phyloP scores from a whole-genome alignment of 1,140 invertebrate genomes.

The Hycleus cichorii region DNA sequence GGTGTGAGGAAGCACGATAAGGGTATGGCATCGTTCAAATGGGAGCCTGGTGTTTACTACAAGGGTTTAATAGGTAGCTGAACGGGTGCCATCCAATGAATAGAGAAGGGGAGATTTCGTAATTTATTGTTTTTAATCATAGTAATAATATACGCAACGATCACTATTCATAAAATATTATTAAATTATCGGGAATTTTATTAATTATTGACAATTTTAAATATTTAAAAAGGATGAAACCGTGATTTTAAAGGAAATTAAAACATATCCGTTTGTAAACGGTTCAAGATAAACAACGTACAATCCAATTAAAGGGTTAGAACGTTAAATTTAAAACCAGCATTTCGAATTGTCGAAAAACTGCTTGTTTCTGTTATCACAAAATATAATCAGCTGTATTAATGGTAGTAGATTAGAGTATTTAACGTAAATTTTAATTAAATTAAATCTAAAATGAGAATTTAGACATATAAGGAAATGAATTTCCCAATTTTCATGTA shows the following conservation, averaged over 20 bases:
- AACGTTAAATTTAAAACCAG: constrained; percentile 2
- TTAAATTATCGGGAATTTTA: too few species aligned
- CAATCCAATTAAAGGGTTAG: constrained; percentile 12
- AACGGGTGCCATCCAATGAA: not conserved
- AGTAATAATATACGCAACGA: not conserved
- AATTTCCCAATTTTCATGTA: too few species aligned
- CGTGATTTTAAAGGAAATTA: not conserved
- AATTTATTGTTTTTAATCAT: constrained; percentile 15
- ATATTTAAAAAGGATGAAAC: not conserved
- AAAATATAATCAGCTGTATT: too few species aligned
- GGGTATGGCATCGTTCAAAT: constrained; percentile 7
- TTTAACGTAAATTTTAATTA: too few species aligned
- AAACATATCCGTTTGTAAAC: constrained; percentile 3
- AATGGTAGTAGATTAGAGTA: too few species aligned
- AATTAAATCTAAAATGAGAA: too few species aligned
- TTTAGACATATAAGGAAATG: too few species aligned
- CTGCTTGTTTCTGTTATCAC: too few species aligned
- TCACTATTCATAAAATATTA: too few species aligned
- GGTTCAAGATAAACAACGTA: constrained; percentile 1
- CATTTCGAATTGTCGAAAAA: too few species aligned
- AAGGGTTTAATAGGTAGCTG: constrained; percentile 8
- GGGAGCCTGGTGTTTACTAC: constrained; percentile 1
- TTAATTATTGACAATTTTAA: too few species aligned
- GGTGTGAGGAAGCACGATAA: constrained; percentile 18
- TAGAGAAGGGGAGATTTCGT: not conserved